These are phyloP conservation scores for Labeo rohita DNA, from an alignment of 2,113 vertebrate species.

Conservation along the genomic window DNA sequence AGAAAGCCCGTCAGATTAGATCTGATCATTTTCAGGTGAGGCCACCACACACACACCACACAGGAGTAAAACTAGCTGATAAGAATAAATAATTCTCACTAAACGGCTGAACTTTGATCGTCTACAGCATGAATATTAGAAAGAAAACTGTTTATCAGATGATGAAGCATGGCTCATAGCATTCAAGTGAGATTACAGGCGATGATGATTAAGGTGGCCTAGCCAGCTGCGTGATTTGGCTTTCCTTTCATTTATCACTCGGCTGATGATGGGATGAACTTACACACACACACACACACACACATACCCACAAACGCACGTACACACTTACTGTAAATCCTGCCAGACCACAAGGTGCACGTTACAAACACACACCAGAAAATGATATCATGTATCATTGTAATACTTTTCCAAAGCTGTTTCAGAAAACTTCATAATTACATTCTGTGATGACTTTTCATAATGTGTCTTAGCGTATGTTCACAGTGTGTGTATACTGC, in stretches of 20 bases:
- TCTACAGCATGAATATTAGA: neutral
- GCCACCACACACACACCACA: neutral
- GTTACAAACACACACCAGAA: conserved; percentile 15
- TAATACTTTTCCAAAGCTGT: neutral
- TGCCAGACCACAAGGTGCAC: conserved; percentile 5
- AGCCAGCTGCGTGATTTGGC: neutral
- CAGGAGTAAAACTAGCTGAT: neutral
- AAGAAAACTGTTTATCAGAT: neutral
- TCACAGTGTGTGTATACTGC: neutral
- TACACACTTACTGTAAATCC: neutral
- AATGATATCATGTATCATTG: neutral
- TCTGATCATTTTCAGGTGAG: neutral
- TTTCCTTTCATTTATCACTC: neutral
- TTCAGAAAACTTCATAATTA: neutral
- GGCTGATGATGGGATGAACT: neutral
- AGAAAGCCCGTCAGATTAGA: neutral
- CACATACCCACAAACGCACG: neutral
- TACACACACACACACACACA: neutral
- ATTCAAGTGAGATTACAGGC: neutral
- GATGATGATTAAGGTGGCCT: neutral
- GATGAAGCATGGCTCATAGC: neutral
- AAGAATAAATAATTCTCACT: neutral
- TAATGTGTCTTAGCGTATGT: neutral
- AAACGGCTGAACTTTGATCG: neutral
- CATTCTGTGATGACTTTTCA: neutral